These are phyloP conservation scores for Phoenicopterus ruber DNA, from an alignment of 2,113 vertebrate species.

Conservation along the genomic window DNA sequence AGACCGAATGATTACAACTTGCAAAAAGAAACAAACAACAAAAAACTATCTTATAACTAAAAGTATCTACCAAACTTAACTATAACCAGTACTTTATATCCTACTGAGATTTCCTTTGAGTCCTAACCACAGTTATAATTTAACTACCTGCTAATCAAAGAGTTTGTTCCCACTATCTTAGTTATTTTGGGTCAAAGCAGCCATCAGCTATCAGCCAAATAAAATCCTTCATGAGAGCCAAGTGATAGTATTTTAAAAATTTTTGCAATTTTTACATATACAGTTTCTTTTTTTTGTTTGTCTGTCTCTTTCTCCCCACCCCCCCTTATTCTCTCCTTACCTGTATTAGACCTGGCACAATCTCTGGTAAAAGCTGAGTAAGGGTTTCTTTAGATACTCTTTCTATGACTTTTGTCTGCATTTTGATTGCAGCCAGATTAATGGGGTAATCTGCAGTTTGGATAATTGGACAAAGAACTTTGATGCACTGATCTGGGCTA, in stretches of 20 bases:
- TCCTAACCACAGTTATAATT: background rate
- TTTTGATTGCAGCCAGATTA: conserved; percentile 96
- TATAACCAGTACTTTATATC: background rate
- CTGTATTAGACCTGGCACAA: conserved; percentile 92
- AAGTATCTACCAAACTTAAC: background rate
- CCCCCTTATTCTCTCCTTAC: conserved; percentile 54
- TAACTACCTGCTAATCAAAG: background rate
- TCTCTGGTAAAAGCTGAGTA: conserved; percentile 86
- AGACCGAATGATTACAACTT: background rate
- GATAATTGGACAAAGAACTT: conserved; percentile 95
- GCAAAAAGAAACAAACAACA: background rate
- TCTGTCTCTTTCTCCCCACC: too few species aligned
- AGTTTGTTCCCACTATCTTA: background rate
- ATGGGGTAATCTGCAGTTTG: conserved; percentile 96
- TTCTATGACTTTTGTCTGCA: conserved; percentile 95
- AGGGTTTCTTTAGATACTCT: conserved; percentile 87
- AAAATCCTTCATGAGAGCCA: background rate
- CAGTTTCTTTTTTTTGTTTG: too few species aligned
- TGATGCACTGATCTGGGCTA: conserved; percentile 94
- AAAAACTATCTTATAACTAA: background rate
- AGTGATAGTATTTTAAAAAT: background rate
- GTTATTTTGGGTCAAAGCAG: background rate
- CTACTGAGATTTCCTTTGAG: background rate
- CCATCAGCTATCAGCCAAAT: background rate
- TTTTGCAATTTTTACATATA: background rate